These are phyloP conservation scores for Chesias legatella DNA, from an alignment of 2,888 invertebrate species.

Conservation along the genomic window DNA sequence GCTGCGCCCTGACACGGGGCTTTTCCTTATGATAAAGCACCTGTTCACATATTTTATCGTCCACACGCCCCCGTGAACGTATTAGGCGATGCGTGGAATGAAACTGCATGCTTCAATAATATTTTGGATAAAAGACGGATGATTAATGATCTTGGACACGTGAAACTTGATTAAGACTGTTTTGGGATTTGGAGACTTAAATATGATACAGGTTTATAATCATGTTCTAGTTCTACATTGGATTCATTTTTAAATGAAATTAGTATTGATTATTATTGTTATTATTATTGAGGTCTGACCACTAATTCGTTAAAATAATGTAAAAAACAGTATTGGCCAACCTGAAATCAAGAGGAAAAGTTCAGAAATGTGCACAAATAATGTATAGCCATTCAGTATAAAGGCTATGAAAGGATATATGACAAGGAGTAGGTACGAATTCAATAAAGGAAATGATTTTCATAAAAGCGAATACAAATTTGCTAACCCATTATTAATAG, in stretches of 20 bases:
- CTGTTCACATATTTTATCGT: conserved; percentile 75
- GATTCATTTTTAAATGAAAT: too few species aligned
- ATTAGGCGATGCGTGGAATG: conserved; percentile 47
- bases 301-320: too few species aligned
- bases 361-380: too few species aligned
- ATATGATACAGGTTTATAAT: conserved; percentile 1
- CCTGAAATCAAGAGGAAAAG: too few species aligned
- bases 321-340: too few species aligned
- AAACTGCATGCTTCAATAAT: conserved; percentile 30
- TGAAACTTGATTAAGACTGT: conserved; percentile 2
- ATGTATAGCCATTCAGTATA: too few species aligned
- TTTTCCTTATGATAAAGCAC: conserved; percentile 73
- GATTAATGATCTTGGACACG: neutral
- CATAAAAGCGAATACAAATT: conserved; percentile 6
- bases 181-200: neutral
- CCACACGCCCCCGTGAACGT: conserved; percentile 60
- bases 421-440: too few species aligned
- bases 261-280: too few species aligned
- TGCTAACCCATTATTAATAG: conserved; percentile 19
- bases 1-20: conserved; percentile 64
- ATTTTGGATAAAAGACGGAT: conserved; percentile 1
- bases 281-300: too few species aligned
- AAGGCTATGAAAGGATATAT: neutral
- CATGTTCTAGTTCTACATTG: too few species aligned
- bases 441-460: conserved; percentile 1